Evolutionary conservation across 2,797 vertebrate species (phyloP).

Genomic region (Diceros bicornis): DNA sequence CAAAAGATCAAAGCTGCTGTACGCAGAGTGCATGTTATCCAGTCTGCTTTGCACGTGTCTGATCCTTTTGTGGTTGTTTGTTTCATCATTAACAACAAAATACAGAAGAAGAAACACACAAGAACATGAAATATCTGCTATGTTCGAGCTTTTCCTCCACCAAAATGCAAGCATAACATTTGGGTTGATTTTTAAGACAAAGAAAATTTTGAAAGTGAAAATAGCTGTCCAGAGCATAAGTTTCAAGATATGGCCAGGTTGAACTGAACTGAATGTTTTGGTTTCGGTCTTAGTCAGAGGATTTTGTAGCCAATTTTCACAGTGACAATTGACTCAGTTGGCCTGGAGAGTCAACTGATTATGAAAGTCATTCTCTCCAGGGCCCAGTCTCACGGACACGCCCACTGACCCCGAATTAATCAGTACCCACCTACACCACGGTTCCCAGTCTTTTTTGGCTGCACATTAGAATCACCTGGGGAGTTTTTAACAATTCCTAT

Average conservation of each 20-base stretch:
- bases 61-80: not conserved
- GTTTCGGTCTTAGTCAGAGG: not conserved
- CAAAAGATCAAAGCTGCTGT: conserved; percentile 38
- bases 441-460: not conserved
- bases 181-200: not conserved
- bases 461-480: conserved; percentile 60
- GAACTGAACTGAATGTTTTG: not conserved
- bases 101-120: not conserved
- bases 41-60: not conserved
- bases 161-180: not conserved
- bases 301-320: not conserved
- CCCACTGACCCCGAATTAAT: conserved; percentile 60
- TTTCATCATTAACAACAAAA: conserved; percentile 7
- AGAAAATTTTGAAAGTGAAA: not conserved
- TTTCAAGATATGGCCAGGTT: not conserved
- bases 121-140: not conserved
- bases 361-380: not conserved
- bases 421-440: conserved; percentile 40
- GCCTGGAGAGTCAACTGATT: not conserved
- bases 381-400: not conserved
- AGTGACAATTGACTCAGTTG: not conserved
- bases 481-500: conserved; percentile 58
- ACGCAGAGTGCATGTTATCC: not conserved
- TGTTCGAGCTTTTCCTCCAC: not conserved
- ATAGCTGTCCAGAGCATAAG: not conserved